These are phyloP conservation scores for Monodelphis domestica DNA, from an alignment of 2,797 vertebrate species.

Conservation along the genomic window DNA sequence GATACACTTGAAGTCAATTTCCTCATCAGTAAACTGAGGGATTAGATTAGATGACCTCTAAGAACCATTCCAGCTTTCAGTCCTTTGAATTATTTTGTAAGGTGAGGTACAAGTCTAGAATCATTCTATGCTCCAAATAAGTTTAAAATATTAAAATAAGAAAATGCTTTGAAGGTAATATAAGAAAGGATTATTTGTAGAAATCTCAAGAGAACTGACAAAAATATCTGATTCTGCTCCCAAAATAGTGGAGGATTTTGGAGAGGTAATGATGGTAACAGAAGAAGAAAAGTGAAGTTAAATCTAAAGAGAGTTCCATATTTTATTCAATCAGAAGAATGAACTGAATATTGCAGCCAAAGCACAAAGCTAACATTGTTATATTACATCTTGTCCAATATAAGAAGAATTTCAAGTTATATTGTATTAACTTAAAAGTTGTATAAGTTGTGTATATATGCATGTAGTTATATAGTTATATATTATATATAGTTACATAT, in stretches of 20 bases:
- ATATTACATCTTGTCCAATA: neutral
- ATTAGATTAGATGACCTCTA: neutral
- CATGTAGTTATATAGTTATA: too few relatives aligned
- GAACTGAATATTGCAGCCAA: neutral
- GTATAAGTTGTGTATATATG: too few relatives aligned
- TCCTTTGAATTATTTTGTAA: neutral
- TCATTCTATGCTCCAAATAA: neutral
- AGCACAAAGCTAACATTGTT: neutral
- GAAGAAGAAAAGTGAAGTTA: neutral
- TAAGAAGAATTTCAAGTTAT: neutral
- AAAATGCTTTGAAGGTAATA: neutral
- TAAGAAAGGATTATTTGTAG: neutral
- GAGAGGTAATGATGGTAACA: neutral
- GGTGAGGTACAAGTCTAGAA: neutral
- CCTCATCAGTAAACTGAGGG: neutral
- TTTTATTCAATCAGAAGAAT: neutral
- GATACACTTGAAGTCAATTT: neutral
- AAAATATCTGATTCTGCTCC: neutral
- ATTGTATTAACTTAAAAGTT: too few relatives aligned
- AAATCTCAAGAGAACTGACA: neutral
- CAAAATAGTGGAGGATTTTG: neutral
- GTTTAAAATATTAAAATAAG: neutral
- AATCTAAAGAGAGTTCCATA: neutral
- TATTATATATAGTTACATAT: too few relatives aligned
- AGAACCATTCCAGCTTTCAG: neutral